Conservation (phyloP, 2,888 invertebrate species). For the Idaea biselata region DNA sequence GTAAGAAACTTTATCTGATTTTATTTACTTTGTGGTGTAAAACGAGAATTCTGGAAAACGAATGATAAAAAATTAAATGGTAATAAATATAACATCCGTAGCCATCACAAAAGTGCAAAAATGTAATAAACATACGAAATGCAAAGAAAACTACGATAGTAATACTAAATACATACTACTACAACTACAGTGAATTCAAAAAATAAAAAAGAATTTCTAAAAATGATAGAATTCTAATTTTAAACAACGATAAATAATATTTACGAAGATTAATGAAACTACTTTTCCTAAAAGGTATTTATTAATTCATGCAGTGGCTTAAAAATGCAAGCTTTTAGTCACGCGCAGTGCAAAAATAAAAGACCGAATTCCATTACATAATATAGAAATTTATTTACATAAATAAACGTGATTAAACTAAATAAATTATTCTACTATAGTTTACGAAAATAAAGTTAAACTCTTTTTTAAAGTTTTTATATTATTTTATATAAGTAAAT, state of each 20-base stretch:
- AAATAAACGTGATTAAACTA: constrained; percentile 29
- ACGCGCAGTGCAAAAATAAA: constrained; percentile 37
- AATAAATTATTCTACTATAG: constrained; percentile 16
- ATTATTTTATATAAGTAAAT: constrained; percentile 9
- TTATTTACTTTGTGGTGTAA: background rate
- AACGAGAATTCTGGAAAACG: constrained; percentile 2
- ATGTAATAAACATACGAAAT: background rate
- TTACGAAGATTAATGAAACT: background rate
- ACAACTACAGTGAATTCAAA: background rate
- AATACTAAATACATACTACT: background rate
- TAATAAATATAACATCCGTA: background rate
- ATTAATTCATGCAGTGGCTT: constrained; percentile 13
- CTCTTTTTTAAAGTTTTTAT: too few relatives aligned
- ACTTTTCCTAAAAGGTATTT: background rate
- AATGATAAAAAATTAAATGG: constrained; percentile 2
- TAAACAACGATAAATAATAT: background rate
- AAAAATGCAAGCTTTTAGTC: constrained; percentile 5
- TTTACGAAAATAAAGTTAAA: constrained; percentile 15
- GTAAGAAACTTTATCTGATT: background rate
- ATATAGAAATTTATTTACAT: constrained; percentile 40
- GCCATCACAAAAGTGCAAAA: background rate
- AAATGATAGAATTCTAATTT: background rate
- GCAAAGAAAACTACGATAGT: background rate
- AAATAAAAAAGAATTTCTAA: too few relatives aligned
- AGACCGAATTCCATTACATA: constrained; percentile 37